Base-by-base conservation (phyloP, 2,888 invertebrate genomes). In the Galeopsomyia nigrocyanea region DNA sequence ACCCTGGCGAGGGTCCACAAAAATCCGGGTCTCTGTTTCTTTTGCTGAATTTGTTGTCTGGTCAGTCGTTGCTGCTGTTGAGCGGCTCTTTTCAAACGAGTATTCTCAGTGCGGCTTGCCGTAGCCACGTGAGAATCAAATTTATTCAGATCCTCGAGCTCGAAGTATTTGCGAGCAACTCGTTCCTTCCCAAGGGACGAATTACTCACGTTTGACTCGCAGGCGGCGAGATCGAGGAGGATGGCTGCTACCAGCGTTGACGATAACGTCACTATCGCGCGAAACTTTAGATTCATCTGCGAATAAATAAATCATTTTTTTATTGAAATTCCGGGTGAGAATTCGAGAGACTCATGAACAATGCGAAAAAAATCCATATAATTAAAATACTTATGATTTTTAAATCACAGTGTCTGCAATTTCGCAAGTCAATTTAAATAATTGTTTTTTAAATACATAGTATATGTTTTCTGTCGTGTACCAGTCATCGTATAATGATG, bases 1-100 rank as follows among this genome's bases (percentile, higher is more conserved):
- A 85, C 76, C 65, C 80, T 81, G 1, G 82, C 84, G 16, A 87
- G 77, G 0, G 86, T 85, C 84, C 84, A 86, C 31, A 85, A 86
- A 68, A 85, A 83, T 61, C 85, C 86, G 1, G 86, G 86, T 47
- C 79, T 82, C 56, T 82, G 78, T 55, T 78, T 83, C 55, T 79
- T 80, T 46, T 81, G 79, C 39, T 3, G 39, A 39, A 7, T 39
- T 75, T 83, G 81, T 77, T 83, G 83, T 63, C 84, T 62, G 2
- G 64, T 10, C 19, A 3, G 0, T 0, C 55, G 17, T 17, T 53
- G 47, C 46, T 63, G 19, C 39, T 26, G 17, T 39, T 57, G 63
- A 31, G 53, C 49, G 26, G 19, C 21, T 53, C 3, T 26, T 21
- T 0, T 16, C 14, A 13, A 17, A 2, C 22, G 21, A 26, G 26